Evolutionary conservation across 2,797 vertebrate genomes (phyloP).

Genomic region (Lacerta bilineata): DNA sequence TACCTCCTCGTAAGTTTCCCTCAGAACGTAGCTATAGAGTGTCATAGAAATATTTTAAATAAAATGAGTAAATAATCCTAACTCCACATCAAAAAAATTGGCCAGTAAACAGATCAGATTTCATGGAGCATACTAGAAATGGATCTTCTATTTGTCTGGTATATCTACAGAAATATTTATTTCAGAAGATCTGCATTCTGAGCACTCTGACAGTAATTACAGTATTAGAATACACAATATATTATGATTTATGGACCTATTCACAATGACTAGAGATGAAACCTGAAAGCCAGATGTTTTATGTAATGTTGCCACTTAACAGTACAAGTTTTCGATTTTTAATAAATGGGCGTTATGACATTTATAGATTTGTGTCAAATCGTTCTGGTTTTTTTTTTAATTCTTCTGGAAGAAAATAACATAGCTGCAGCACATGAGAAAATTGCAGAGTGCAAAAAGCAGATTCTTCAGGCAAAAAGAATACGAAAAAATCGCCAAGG

Average conservation of each 20-base stretch:
- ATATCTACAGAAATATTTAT: slow-evolving; percentile 6
- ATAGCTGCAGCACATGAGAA: slow-evolving; percentile 96
- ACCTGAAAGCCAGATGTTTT: background rate
- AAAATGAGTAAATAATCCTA: background rate
- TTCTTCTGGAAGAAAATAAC: slow-evolving; percentile 86
- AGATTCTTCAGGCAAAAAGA: slow-evolving; percentile 97
- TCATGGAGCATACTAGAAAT: background rate
- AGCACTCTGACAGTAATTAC: slow-evolving; percentile 7
- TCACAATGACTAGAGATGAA: slow-evolving; percentile 1
- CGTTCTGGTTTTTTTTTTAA: background rate
- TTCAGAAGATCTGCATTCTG: background rate
- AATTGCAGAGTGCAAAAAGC: slow-evolving; percentile 97
- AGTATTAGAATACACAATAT: slow-evolving; percentile 3
- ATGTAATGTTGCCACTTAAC: slow-evolving; percentile 2
- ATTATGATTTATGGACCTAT: slow-evolving; percentile 17
- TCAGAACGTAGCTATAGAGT: background rate
- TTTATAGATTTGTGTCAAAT: slow-evolving; percentile 24
- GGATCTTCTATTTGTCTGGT: background rate
- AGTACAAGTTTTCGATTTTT: slow-evolving; percentile 1
- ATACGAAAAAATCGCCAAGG: slow-evolving; percentile 98
- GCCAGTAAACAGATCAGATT: background rate
- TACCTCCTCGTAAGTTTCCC: background rate
- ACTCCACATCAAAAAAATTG: background rate
- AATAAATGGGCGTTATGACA: slow-evolving; percentile 22
- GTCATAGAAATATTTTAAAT: background rate